Evolutionary conservation across 2,888 invertebrate species (phyloP).

Genomic region (Diarsia rubi): DNA sequence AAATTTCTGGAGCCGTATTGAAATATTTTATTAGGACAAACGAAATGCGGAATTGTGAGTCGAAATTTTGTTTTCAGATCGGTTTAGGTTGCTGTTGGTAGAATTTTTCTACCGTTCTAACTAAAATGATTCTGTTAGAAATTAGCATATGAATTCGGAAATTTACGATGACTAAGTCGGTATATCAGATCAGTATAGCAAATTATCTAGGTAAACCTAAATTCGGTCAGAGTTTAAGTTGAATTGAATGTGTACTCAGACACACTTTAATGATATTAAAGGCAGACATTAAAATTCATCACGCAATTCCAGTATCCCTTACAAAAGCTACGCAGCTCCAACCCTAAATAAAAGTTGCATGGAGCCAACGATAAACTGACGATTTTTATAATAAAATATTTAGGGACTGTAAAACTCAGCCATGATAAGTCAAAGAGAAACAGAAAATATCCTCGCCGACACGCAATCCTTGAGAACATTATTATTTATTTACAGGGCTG

Average conservation of each 20-base stretch:
- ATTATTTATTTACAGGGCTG: conserved; percentile 83
- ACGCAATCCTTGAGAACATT: conserved; percentile 80
- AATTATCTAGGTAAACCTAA: conserved; percentile 3
- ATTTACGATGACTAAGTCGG: neutral
- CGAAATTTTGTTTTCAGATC: neutral
- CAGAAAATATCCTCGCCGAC: conserved; percentile 71
- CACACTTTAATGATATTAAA: conserved; percentile 15
- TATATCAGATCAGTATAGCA: too few relatives aligned
- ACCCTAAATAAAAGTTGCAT: conserved; percentile 53
- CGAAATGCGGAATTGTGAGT: conserved; percentile 2
- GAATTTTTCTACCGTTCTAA: conserved; percentile 6
- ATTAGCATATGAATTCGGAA: conserved; percentile 2
- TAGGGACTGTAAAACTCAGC: conserved; percentile 70
- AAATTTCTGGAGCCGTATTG: conserved; percentile 24
- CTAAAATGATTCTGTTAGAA: neutral
- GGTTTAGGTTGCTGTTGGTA: neutral
- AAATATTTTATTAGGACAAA: conserved; percentile 20
- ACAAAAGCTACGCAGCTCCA: conserved; percentile 25
- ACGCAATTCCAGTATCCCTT: conserved; percentile 50
- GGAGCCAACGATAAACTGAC: conserved; percentile 47
- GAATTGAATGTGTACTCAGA: neutral
- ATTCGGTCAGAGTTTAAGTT: neutral
- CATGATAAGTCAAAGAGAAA: conserved; percentile 71
- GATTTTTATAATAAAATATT: conserved; percentile 66
- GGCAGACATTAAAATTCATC: conserved; percentile 48